phyloP scores from a whole-genome alignment of 92 coral and sea anemone species.

The Epizoanthus scotinus region DNA sequence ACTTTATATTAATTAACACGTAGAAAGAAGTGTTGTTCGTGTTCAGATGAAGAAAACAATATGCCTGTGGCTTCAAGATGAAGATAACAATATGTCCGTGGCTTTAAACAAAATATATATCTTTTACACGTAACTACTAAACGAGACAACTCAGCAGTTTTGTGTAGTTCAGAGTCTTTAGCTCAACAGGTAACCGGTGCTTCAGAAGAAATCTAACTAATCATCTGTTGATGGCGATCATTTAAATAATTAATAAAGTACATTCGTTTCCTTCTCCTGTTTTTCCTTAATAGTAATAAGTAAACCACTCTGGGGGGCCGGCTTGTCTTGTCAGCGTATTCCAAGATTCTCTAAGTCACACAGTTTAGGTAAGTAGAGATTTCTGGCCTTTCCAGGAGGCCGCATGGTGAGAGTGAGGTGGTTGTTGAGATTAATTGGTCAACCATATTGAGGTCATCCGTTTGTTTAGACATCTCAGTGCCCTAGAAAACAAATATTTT shows the following conservation, averaged over 20 bases:
- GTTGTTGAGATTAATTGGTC: not conserved
- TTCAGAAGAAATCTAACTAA: not conserved
- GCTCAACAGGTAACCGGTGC: slow-evolving; percentile 1
- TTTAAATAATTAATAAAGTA: not conserved
- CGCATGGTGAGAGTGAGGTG: not conserved
- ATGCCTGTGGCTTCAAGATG: not conserved
- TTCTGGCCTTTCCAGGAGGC: not conserved
- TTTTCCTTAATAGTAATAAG: not conserved
- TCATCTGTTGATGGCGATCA: not conserved
- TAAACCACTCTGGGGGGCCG: not conserved
- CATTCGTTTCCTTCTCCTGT: not conserved
- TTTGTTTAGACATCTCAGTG: not conserved
- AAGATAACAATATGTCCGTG: not conserved
- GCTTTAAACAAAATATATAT: not conserved
- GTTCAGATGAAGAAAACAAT: not conserved
- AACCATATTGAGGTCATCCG: slow-evolving; percentile 1
- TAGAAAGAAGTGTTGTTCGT: not conserved
- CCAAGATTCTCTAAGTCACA: not conserved
- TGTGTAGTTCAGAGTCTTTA: not conserved
- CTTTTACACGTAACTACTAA: not conserved
- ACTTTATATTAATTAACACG: not conserved
- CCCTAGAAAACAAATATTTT: not conserved
- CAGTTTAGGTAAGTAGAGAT: not conserved
- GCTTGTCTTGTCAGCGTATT: not conserved
- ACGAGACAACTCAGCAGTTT: not conserved